Conservation (phyloP, 1,140 invertebrate species). For the Vanessa tameamea region DNA sequence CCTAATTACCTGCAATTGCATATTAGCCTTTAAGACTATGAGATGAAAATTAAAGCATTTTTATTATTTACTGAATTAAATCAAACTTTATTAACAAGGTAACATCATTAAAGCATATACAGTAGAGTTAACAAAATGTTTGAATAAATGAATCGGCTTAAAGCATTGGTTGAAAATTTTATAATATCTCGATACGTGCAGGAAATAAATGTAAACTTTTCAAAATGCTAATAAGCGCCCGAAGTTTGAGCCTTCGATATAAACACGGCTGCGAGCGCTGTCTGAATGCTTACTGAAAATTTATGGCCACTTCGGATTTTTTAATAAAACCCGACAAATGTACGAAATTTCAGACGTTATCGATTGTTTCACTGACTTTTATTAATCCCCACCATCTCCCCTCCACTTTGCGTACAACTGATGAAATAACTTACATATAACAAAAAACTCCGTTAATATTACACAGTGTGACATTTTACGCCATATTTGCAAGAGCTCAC, state of each 20-base stretch:
- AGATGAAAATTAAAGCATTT: too few relatives aligned
- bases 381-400: conserved; percentile 9
- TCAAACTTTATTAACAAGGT: too few relatives aligned
- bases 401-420: neutral
- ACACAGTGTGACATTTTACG: neutral
- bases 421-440: conserved; percentile 2
- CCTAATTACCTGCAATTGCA: too few relatives aligned
- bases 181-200: neutral
- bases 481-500: too few relatives aligned
- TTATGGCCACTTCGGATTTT: conserved; percentile 35
- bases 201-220: conserved; percentile 29
- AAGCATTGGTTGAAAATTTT: neutral
- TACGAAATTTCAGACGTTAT: conserved; percentile 17
- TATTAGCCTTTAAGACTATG: too few relatives aligned
- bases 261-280: conserved; percentile 25
- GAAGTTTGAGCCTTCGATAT: conserved; percentile 29
- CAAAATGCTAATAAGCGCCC: conserved; percentile 33
- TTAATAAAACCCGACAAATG: conserved; percentile 41
- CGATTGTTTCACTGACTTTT: conserved; percentile 22
- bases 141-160: neutral
- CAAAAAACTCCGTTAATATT: neutral
- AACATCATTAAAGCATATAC: too few relatives aligned
- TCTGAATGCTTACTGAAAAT: conserved; percentile 24
- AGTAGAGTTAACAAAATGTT: too few relatives aligned
- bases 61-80: too few relatives aligned